These are phyloP conservation scores for Saturnia japonica DNA, from an alignment of 2,888 invertebrate species.

Conservation along the genomic window DNA sequence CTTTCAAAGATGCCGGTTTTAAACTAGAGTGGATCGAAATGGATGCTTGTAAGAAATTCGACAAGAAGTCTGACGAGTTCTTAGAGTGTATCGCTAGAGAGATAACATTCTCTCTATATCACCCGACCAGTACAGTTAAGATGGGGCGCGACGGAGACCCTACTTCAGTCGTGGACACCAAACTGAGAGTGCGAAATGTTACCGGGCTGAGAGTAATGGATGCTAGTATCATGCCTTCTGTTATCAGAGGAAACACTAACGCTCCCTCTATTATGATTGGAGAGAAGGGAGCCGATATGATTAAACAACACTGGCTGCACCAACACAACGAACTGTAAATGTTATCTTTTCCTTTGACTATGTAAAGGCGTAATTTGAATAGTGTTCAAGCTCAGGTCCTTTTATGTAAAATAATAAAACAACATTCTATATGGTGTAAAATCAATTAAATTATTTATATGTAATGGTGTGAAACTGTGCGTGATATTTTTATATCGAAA, in stretches of 20 bases:
- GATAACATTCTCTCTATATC: constrained; percentile 81
- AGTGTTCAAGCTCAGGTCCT: neutral
- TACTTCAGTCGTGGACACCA: constrained; percentile 79
- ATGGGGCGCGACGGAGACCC: constrained; percentile 80
- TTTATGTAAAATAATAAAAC: neutral
- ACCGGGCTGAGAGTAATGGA: constrained; percentile 83
- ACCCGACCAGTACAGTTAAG: constrained; percentile 85
- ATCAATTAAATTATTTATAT: neutral
- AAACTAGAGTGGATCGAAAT: constrained; percentile 57
- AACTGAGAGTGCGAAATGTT: constrained; percentile 78
- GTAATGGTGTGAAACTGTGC: neutral
- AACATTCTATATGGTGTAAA: neutral
- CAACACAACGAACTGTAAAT: constrained; percentile 52
- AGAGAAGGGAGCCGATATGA: constrained; percentile 84
- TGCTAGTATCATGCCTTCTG: constrained; percentile 84
- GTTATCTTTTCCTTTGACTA: neutral
- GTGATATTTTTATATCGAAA: neutral
- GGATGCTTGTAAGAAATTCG: constrained; percentile 49
- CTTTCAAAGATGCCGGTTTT: constrained; percentile 50
- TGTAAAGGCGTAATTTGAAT: neutral
- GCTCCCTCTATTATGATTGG: constrained; percentile 85
- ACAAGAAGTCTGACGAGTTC: constrained; percentile 47
- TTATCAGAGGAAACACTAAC: constrained; percentile 84
- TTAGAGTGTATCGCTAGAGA: constrained; percentile 54
- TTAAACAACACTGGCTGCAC: constrained; percentile 78